A percentile compares a stretch with the other conserved stretches of the same genome.
phyloP scores from a whole-genome alignment of 2,888 invertebrate species.

The Amphipoea lucens region DNA sequence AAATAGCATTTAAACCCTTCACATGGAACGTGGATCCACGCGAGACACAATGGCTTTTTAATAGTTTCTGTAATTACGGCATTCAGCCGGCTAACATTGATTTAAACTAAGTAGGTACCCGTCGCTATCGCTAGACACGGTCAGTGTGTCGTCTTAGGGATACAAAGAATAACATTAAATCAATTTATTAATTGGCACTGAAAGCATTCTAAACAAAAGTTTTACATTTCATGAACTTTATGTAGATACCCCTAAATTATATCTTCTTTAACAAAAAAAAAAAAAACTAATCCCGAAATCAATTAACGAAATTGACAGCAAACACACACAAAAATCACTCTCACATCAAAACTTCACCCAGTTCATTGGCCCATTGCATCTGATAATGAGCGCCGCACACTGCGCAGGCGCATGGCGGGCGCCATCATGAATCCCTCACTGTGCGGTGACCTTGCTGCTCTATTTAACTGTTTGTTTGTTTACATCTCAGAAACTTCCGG shows the following conservation, averaged over 20 bases:
- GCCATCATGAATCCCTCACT: constrained; percentile 59
- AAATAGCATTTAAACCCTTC: not conserved
- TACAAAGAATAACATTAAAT: not conserved
- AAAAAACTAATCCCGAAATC: not conserved
- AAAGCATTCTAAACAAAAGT: not conserved
- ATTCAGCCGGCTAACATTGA: not conserved
- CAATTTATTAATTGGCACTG: too few relatives aligned
- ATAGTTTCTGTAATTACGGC: too few relatives aligned
- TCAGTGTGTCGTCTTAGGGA: too few relatives aligned
- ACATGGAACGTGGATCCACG: too few relatives aligned
- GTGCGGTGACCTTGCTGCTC: constrained; percentile 66
- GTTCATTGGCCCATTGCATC: constrained; percentile 64
- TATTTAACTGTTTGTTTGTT: constrained; percentile 65
- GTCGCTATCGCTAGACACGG: not conserved
- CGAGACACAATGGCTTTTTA: too few relatives aligned
- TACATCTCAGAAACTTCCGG: constrained; percentile 60
- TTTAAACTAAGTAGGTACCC: not conserved
- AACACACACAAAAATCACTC: constrained; percentile 28
- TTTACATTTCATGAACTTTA: not conserved
- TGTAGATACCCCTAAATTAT: not conserved
- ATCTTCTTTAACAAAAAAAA: not conserved
- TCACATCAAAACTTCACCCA: constrained; percentile 48
- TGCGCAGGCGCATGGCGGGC: constrained; percentile 37
- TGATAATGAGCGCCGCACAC: constrained; percentile 68
- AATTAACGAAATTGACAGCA: constrained; percentile 13